Percentiles rank a stretch among this genome's conserved stretches.
Conservation (phyloP, 2,113 vertebrate species). For the Dromas ardeola region DNA sequence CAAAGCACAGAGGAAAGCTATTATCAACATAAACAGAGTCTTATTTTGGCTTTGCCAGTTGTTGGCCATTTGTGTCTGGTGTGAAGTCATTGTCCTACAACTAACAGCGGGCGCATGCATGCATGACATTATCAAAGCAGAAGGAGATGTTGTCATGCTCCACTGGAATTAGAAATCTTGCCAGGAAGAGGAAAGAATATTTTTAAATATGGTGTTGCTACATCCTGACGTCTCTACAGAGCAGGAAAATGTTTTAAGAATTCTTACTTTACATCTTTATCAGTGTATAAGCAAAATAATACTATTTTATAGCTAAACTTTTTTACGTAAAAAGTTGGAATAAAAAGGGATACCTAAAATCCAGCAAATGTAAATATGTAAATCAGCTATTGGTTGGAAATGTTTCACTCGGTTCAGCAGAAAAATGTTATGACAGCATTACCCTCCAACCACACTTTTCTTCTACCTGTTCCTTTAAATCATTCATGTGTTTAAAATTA, state of each 20-base stretch:
- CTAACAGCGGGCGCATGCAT: not conserved
- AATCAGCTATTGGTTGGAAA: not conserved
- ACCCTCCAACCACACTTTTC: not conserved
- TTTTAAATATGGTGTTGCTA: not conserved
- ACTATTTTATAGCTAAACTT: not conserved
- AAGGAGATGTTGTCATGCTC: conserved; percentile 18
- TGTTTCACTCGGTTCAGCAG: not conserved
- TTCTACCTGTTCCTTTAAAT: not conserved
- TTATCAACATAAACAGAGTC: not conserved
- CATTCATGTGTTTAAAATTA: not conserved
- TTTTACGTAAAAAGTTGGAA: not conserved
- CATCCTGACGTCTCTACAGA: not conserved
- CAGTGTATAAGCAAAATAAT: not conserved
- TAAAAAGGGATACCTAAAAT: not conserved
- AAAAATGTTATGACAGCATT: not conserved
- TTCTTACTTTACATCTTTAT: not conserved
- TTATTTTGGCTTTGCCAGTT: conserved; percentile 10
- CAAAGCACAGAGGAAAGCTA: not conserved
- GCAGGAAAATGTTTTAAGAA: not conserved
- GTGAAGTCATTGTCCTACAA: conserved; percentile 13
- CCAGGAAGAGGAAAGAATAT: conserved; percentile 12
- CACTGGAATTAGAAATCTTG: conserved; percentile 16
- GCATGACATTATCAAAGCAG: conserved; percentile 19
- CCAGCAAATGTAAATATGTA: not conserved
- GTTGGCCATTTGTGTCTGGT: not conserved